Conservation (phyloP, 2,113 vertebrate genomes). For the Maylandia zebra region DNA sequence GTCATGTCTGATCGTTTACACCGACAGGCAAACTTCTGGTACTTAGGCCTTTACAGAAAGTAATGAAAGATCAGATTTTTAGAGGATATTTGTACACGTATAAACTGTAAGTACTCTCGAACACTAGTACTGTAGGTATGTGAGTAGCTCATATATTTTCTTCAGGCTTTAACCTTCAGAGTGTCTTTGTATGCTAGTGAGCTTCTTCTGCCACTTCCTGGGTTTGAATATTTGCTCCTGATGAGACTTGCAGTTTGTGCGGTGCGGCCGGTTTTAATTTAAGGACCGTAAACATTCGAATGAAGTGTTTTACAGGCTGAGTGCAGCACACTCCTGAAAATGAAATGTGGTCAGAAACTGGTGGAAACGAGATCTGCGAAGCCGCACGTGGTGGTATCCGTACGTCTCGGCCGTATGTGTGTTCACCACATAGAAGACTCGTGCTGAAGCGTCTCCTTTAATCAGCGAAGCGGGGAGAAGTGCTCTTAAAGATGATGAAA, state of each 20-base stretch:
- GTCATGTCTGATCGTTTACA: background rate
- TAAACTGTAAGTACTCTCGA: background rate
- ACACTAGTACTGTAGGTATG: background rate
- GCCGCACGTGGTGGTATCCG: background rate
- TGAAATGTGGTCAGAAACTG: background rate
- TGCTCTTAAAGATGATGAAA: constrained; percentile 9
- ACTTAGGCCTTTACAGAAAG: background rate
- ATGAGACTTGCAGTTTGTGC: background rate
- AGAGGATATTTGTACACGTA: background rate
- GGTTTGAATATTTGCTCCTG: background rate
- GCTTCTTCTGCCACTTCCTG: background rate
- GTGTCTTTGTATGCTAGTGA: too few species aligned
- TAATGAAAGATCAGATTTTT: background rate
- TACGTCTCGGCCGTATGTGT: background rate
- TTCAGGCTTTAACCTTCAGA: background rate
- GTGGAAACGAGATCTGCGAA: background rate
- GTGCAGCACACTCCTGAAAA: background rate
- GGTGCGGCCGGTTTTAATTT: background rate
- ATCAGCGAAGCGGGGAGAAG: background rate
- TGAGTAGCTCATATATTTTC: background rate
- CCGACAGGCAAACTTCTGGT: background rate
- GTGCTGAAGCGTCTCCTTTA: background rate
- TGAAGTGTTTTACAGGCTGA: background rate
- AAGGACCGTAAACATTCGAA: background rate
- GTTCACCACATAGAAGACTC: background rate